Conservation (phyloP, 2,113 vertebrate genomes). For the Perccottus glenii region DNA sequence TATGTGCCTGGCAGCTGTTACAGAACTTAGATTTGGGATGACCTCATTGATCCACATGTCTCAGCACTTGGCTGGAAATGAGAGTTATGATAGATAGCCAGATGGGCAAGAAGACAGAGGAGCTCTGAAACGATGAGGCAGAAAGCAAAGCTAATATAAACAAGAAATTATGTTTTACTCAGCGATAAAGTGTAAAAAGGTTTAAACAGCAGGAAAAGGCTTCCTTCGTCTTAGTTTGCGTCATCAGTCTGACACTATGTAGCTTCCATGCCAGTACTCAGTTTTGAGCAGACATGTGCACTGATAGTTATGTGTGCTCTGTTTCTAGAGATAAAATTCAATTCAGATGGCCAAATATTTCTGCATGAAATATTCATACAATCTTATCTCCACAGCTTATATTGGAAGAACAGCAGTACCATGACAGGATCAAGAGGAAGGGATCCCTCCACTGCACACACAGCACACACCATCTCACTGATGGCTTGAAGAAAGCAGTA, state of each 20-base stretch:
- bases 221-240: neutral
- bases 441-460: neutral
- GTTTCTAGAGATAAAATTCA: slow-evolving; percentile 3
- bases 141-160: slow-evolving; percentile 23
- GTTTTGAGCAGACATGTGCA: neutral
- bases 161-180: neutral
- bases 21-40: slow-evolving; percentile 51
- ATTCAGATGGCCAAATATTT: slow-evolving; percentile 5
- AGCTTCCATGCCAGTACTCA: neutral
- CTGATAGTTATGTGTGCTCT: slow-evolving; percentile 1
- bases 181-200: neutral
- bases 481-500: neutral
- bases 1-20: slow-evolving; percentile 51
- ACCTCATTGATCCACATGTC: slow-evolving; percentile 50
- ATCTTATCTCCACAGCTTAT: neutral
- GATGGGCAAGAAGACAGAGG: slow-evolving; percentile 28
- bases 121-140: slow-evolving; percentile 9
- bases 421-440: neutral
- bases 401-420: neutral
- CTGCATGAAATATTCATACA: slow-evolving; percentile 5
- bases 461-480: slow-evolving; percentile 1
- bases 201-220: neutral
- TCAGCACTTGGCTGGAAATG: slow-evolving; percentile 46
- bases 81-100: slow-evolving; percentile 48
- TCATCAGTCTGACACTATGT: neutral